phyloP scores from a whole-genome alignment of 2,888 invertebrate genomes.

The Acheta domesticus region DNA sequence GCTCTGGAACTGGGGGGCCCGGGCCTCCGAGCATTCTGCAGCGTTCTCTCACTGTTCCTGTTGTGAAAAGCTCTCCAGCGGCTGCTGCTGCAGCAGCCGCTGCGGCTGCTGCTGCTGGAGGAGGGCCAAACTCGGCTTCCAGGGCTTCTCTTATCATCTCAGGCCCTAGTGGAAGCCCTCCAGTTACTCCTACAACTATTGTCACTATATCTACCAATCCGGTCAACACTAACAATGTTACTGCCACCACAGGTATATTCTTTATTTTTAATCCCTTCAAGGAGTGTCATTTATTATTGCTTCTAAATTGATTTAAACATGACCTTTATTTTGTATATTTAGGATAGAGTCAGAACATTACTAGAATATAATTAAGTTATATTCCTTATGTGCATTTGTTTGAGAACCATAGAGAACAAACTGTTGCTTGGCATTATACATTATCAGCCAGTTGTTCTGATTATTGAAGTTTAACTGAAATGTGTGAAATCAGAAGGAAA shows the following conservation, averaged over 20 bases:
- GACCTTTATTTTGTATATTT: too few relatives aligned
- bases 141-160: constrained; percentile 20
- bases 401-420: too few relatives aligned
- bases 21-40: constrained; percentile 37
- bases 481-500: too few relatives aligned
- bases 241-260: constrained; percentile 30
- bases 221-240: constrained; percentile 25
- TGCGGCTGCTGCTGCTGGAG: constrained; percentile 27
- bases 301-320: too few relatives aligned
- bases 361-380: too few relatives aligned
- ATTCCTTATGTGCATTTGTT: too few relatives aligned
- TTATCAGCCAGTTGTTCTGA: too few relatives aligned
- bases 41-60: constrained; percentile 37
- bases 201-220: constrained; percentile 33
- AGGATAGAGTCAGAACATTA: too few relatives aligned
- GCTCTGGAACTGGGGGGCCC: constrained; percentile 29
- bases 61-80: constrained; percentile 36
- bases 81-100: constrained; percentile 4
- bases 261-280: background rate
- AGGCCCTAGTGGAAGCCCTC: constrained; percentile 25
- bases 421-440: too few relatives aligned
- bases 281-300: too few relatives aligned
- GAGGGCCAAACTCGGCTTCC: constrained; percentile 24
- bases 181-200: constrained; percentile 23
- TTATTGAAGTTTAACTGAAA: too few relatives aligned